Conservation (phyloP, 2,113 vertebrate genomes). For the Litocranius walleri region DNA sequence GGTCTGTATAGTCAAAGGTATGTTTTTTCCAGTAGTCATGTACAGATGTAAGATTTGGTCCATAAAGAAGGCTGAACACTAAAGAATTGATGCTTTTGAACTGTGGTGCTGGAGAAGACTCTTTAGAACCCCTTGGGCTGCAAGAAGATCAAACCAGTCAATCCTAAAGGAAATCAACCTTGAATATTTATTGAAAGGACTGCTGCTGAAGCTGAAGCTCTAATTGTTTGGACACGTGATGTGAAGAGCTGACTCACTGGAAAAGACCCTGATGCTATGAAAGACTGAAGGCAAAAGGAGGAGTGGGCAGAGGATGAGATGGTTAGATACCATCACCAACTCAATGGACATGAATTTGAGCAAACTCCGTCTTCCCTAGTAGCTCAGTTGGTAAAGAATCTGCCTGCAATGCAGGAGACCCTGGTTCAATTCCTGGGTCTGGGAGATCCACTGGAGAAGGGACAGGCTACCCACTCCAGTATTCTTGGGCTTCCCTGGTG, state of each 20-base stretch:
- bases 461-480: neutral
- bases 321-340: neutral
- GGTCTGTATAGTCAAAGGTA: neutral
- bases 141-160: neutral
- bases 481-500: neutral
- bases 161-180: neutral
- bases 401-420: neutral
- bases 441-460: neutral
- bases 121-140: neutral
- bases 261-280: neutral
- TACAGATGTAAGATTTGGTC: neutral
- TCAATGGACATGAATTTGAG: neutral
- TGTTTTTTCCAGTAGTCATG: neutral
- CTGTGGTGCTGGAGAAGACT: neutral
- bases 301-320: neutral
- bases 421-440: accelerated
- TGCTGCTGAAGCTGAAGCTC: neutral
- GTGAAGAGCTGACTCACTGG: neutral
- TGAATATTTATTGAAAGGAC: neutral
- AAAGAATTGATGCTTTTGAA: neutral
- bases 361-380: neutral
- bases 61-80: neutral
- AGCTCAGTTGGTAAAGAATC: neutral
- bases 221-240: neutral
- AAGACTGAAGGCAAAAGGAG: neutral